Percentiles rank a stretch among this genome's conserved stretches.
Conservation (phyloP, 1,140 invertebrate species). For the Phortica variegata region DNA sequence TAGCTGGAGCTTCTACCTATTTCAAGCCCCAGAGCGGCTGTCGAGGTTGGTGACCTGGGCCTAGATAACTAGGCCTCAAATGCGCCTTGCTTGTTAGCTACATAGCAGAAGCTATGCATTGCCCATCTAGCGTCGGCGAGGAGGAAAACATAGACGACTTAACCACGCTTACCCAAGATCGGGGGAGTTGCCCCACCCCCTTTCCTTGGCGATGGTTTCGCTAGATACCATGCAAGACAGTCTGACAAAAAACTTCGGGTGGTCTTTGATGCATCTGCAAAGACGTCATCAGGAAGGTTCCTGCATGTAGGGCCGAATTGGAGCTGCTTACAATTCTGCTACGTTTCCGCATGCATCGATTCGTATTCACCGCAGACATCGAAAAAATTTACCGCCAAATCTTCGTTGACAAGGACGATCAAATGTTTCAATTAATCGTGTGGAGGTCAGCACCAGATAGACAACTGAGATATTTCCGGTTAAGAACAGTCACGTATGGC, state of each 20-base stretch:
- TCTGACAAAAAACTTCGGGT: slow-evolving; percentile 31
- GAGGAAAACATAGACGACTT: too few relatives aligned
- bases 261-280: slow-evolving; percentile 20
- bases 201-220: too few relatives aligned
- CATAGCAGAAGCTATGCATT: too few relatives aligned
- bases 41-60: too few relatives aligned
- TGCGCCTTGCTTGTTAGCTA: too few relatives aligned
- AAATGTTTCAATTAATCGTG: slow-evolving; percentile 40
- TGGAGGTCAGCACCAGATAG: slow-evolving; percentile 35
- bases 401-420: slow-evolving; percentile 13
- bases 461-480: slow-evolving; percentile 6
- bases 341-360: slow-evolving; percentile 15
- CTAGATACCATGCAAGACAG: too few relatives aligned
- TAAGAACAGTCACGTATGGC: slow-evolving; percentile 40
- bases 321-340: not conserved
- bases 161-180: too few relatives aligned
- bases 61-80: too few relatives aligned
- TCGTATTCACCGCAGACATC: slow-evolving; percentile 22
- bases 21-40: too few relatives aligned
- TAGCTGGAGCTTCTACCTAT: too few relatives aligned
- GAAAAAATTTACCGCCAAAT: slow-evolving; percentile 28
- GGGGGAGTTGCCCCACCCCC: too few relatives aligned
- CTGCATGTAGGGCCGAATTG: not conserved
- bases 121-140: too few relatives aligned
- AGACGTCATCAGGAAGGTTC: not conserved